A percentile compares a stretch with the other conserved stretches of the same genome.
Conservation (phyloP, 2,113 vertebrate species). For the Perca flavescens region DNA sequence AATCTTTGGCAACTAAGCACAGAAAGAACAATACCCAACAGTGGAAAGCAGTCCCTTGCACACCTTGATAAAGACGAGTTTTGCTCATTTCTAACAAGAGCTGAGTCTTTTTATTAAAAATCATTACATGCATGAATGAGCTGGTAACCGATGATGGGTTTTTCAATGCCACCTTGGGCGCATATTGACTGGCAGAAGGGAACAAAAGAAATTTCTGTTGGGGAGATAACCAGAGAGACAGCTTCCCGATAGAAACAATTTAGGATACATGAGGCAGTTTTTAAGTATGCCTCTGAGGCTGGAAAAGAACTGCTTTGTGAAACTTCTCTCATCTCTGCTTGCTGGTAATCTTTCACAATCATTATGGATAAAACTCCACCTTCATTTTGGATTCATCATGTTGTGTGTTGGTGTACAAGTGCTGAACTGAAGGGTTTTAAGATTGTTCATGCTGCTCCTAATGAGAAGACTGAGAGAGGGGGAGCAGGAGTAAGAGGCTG, state of each 20-base stretch:
- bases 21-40: slow-evolving; percentile 13
- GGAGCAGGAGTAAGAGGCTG: background rate
- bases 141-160: slow-evolving; percentile 53
- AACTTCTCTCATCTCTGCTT: slow-evolving; percentile 10
- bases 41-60: background rate
- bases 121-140: slow-evolving; percentile 39
- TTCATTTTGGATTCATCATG: slow-evolving; percentile 10
- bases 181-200: slow-evolving; percentile 53
- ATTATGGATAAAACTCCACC: slow-evolving; percentile 43
- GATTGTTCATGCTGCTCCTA: background rate
- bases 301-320: slow-evolving; percentile 30
- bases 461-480: background rate
- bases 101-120: slow-evolving; percentile 34
- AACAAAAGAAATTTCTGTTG: slow-evolving; percentile 34
- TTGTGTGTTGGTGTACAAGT: slow-evolving; percentile 2
- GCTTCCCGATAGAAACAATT: slow-evolving; percentile 39
- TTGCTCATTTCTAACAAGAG: slow-evolving; percentile 32
- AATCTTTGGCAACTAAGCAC: slow-evolving; percentile 19
- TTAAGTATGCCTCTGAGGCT: slow-evolving; percentile 17
- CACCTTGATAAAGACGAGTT: slow-evolving; percentile 7
- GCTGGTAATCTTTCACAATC: slow-evolving; percentile 34
- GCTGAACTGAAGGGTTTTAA: slow-evolving; percentile 2
- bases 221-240: slow-evolving; percentile 52
- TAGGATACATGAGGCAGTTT: slow-evolving; percentile 35
- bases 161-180: slow-evolving; percentile 47